Base-by-base conservation (phyloP, 64 coral and sea anemone species). In the Stichodactyla mertensii region DNA sequence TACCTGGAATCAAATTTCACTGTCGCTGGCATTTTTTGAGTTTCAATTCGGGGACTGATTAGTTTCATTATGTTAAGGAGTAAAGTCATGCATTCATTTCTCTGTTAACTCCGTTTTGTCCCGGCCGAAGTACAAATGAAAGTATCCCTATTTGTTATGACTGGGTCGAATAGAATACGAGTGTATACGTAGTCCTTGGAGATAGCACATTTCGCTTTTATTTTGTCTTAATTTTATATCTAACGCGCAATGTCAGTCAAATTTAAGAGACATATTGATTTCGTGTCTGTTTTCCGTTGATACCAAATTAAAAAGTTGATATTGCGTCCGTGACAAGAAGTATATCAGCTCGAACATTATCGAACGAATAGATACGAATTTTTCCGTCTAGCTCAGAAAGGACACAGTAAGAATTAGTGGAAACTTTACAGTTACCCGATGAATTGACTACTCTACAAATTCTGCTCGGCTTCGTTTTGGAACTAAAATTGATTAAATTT, bases 191-290 rank as follows among this genome's bases (percentile, higher is more conserved):
- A 74, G 69, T 74, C 69, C 69, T 74, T 31, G 24, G 69, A 74
- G 69, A 74, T 74, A 74, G 69, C 69, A 23, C 7, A 27, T 74
- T 74, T 74, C 69, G 26, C 69, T 74, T 74, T 74, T 31, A 74
- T 74, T 74, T 74, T 28, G 69, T 31, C 11, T 74, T 74, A 74
- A 58, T 58, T 58, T 74, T 74, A 71, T 71, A 74, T 74, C 69
- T 23, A 45, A 45, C 36, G 36, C 36, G 36, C 24, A 74, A 31
- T 74, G 69, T 74, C 69, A 74, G 27, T 45, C 36, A 45, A 45
- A 45, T 45, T 27, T 31, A 74, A 22, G 20, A 74, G 69, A 74
- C 69, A 74, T 13, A 74, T 74, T 74, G 69, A 74, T 74, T 31
- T 36, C 69, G 69, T 45, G 36, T 74, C 69, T 74, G 22, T 74